Percentiles rank a stretch among this genome's conserved stretches.
phyloP scores from a whole-genome alignment of 92 coral and sea anemone genomes.

The Phenganax stokvisi region DNA sequence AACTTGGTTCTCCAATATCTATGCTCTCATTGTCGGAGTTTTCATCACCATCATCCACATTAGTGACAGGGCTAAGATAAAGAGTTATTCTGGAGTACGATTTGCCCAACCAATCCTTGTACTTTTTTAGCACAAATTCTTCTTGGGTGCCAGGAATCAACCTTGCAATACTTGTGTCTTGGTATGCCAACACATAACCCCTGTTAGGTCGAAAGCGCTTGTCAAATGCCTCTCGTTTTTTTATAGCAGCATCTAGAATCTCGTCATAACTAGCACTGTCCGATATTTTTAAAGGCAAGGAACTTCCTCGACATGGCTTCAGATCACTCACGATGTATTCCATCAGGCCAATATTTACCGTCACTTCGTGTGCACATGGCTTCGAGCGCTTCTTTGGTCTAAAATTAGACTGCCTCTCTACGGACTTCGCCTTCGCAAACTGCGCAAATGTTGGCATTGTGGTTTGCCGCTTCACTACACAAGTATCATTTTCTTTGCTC shows the following conservation, averaged over 20 bases:
- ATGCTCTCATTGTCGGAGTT: background rate
- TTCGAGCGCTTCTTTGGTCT: slow-evolving; percentile 35
- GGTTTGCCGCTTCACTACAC: background rate
- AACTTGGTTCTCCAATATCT: too few species aligned
- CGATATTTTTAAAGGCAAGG: slow-evolving; percentile 38
- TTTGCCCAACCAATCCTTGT: slow-evolving; percentile 58
- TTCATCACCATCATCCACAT: background rate
- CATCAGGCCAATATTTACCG: slow-evolving; percentile 43
- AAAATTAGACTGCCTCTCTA: slow-evolving; percentile 44
- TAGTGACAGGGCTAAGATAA: slow-evolving; percentile 47
- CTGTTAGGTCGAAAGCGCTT: slow-evolving; percentile 41
- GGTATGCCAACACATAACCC: slow-evolving; percentile 55
- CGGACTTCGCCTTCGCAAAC: slow-evolving; percentile 44
- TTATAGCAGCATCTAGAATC: slow-evolving; percentile 28
- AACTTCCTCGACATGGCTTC: slow-evolving; percentile 48
- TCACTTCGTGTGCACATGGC: slow-evolving; percentile 32
- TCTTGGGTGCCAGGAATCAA: slow-evolving; percentile 46
- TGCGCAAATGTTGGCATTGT: slow-evolving; percentile 43
- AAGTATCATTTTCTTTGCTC: background rate
- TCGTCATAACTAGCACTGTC: slow-evolving; percentile 35
- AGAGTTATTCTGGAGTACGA: slow-evolving; percentile 51
- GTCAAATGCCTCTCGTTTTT: slow-evolving; percentile 42
- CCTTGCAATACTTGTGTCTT: slow-evolving; percentile 51
- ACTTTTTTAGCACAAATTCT: slow-evolving; percentile 46
- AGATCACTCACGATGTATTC: slow-evolving; percentile 33